A percentile compares a stretch with the other conserved stretches of the same genome.
phyloP scores from a whole-genome alignment of 2,888 invertebrate genomes.

The Zonitis immaculata region DNA sequence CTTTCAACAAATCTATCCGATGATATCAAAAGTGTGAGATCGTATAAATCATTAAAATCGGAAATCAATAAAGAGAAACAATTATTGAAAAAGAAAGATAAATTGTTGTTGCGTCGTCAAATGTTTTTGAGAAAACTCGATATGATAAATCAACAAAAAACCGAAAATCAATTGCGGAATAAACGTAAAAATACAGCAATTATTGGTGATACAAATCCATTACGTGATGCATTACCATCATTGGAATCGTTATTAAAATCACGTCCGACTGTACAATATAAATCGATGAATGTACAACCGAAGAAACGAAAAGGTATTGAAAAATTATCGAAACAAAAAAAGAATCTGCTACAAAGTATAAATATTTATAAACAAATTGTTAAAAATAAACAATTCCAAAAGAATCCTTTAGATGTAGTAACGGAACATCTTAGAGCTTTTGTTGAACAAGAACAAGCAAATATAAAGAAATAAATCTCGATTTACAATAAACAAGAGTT shows the following conservation, averaged over 20 bases:
- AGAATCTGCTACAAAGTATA: slow-evolving; percentile 32
- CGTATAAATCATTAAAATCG: slow-evolving; percentile 38
- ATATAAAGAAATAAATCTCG: background rate
- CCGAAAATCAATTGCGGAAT: slow-evolving; percentile 32
- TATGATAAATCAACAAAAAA: slow-evolving; percentile 34
- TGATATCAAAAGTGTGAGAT: slow-evolving; percentile 36
- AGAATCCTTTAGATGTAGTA: slow-evolving; percentile 34
- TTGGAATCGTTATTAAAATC: slow-evolving; percentile 34
- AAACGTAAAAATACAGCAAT: slow-evolving; percentile 36
- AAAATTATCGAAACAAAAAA: slow-evolving; percentile 35
- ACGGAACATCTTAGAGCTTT: slow-evolving; percentile 33
- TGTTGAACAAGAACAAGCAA: slow-evolving; percentile 22
- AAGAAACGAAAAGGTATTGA: slow-evolving; percentile 32
- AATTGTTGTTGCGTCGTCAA: slow-evolving; percentile 35
- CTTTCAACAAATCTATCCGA: slow-evolving; percentile 28
- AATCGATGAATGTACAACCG: slow-evolving; percentile 2
- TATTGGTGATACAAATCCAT: slow-evolving; percentile 38
- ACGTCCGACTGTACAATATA: slow-evolving; percentile 13
- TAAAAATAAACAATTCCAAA: slow-evolving; percentile 32
- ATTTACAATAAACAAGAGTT: background rate
- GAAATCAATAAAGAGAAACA: slow-evolving; percentile 24
- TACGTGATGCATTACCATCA: slow-evolving; percentile 41
- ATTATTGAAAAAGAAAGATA: slow-evolving; percentile 41
- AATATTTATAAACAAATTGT: slow-evolving; percentile 35
- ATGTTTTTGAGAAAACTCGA: slow-evolving; percentile 39